Conservation (phyloP, 2,888 invertebrate species). For the Gymnosoma rotundatum region DNA sequence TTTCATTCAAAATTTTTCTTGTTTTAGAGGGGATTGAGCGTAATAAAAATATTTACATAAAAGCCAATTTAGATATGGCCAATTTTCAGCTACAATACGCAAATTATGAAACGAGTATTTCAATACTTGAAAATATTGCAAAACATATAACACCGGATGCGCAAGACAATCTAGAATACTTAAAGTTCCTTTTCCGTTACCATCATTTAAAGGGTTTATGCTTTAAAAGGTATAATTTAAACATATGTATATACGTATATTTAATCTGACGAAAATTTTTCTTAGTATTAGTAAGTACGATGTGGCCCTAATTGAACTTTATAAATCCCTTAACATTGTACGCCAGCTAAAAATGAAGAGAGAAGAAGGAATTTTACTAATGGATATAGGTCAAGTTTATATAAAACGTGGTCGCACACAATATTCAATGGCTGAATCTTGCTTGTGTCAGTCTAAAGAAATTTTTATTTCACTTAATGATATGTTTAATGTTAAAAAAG, state of each 20-base stretch:
- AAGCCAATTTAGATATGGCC: conserved; percentile 73
- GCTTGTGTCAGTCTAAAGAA: conserved; percentile 74
- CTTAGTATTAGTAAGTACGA: conserved; percentile 70
- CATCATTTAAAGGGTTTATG: conserved; percentile 38
- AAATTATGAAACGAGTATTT: conserved; percentile 73
- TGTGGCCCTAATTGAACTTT: conserved; percentile 72
- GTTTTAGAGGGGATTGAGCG: conserved; percentile 74
- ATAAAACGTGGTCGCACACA: conserved; percentile 70
- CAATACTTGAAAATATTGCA: conserved; percentile 73
- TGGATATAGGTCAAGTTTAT: conserved; percentile 75
- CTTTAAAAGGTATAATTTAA: conserved; percentile 19
- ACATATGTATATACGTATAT: background rate
- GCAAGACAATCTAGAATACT: conserved; percentile 66
- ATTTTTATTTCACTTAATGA: conserved; percentile 75
- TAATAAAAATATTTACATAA: conserved; percentile 74
- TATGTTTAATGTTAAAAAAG: conserved; percentile 73
- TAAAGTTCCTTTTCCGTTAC: conserved; percentile 41
- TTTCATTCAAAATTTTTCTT: background rate
- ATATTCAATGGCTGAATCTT: conserved; percentile 73
- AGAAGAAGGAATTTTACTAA: conserved; percentile 74
- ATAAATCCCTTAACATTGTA: conserved; percentile 73
- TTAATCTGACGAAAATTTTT: background rate
- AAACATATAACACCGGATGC: conserved; percentile 69
- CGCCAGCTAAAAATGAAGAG: conserved; percentile 68
- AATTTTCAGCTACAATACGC: conserved; percentile 74